phyloP scores from a whole-genome alignment of 2,113 vertebrate genomes.

The Mesitornis unicolor region DNA sequence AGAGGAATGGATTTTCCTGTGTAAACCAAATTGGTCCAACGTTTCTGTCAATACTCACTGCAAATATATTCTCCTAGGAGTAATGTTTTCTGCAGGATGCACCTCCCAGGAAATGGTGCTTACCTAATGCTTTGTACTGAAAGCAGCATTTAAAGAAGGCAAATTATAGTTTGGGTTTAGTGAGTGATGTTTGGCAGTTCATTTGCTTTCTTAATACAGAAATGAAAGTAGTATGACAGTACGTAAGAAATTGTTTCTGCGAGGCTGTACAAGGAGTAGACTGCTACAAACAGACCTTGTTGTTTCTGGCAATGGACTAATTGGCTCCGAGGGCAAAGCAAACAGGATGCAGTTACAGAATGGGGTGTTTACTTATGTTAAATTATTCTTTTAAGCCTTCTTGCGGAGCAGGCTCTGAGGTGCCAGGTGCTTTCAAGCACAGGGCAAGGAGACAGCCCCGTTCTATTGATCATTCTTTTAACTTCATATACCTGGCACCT shows the following conservation, averaged over 20 bases:
- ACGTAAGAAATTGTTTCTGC: neutral
- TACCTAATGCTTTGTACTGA: neutral
- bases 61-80: neutral
- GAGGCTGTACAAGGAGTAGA: neutral
- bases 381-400: neutral
- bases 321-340: neutral
- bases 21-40: slow-evolving; percentile 5
- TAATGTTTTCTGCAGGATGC: neutral
- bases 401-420: neutral
- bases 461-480: neutral
- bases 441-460: neutral
- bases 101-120: neutral
- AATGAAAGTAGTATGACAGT: neutral
- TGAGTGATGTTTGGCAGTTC: neutral
- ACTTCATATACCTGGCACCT: neutral
- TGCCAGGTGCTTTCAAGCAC: neutral
- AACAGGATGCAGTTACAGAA: neutral
- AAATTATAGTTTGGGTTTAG: neutral
- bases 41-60: neutral
- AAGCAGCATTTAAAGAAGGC: neutral
- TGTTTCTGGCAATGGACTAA: neutral
- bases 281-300: neutral
- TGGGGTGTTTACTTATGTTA: neutral
- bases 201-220: neutral
- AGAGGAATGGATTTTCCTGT: neutral